These are phyloP conservation scores for Diplodus puntazzo DNA, from an alignment of 2,797 vertebrate genomes.

Conservation along the genomic window DNA sequence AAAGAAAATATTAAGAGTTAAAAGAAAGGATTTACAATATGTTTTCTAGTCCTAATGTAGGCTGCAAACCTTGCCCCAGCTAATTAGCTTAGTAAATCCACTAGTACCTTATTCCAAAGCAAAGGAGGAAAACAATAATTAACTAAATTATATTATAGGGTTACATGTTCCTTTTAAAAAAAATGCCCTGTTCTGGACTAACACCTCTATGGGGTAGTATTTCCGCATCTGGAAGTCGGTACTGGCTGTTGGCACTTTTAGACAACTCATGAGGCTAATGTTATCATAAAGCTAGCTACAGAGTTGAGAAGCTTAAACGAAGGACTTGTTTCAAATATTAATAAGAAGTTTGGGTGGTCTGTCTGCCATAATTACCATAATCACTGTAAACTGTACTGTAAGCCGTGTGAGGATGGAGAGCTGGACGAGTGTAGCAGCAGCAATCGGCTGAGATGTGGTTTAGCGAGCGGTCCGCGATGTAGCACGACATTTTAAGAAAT, in stretches of 20 bases:
- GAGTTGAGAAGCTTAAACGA: not conserved
- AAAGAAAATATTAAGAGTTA: not conserved
- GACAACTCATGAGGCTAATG: not conserved
- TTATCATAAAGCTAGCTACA: not conserved
- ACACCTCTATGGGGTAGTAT: not conserved
- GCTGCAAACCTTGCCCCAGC: not conserved
- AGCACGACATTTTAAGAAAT: no score
- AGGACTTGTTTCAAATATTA: not conserved
- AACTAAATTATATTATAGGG: not conserved
- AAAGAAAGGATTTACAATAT: no score
- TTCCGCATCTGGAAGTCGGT: not conserved
- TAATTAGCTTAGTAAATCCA: not conserved
- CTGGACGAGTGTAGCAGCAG: no score
- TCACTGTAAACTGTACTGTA: not conserved
- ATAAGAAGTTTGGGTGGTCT: not conserved
- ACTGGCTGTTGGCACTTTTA: no score
- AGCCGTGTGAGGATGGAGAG: not conserved
- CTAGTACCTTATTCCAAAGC: not conserved
- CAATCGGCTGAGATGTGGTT: no score
- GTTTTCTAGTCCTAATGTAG: not conserved
- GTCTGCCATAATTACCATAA: not conserved
- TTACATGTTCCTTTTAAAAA: not conserved
- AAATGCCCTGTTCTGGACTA: not conserved
- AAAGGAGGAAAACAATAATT: no score
- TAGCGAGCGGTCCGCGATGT: no score